These are phyloP conservation scores for Drosophila azteca DNA, from an alignment of 1,140 invertebrate species.

Conservation along the genomic window DNA sequence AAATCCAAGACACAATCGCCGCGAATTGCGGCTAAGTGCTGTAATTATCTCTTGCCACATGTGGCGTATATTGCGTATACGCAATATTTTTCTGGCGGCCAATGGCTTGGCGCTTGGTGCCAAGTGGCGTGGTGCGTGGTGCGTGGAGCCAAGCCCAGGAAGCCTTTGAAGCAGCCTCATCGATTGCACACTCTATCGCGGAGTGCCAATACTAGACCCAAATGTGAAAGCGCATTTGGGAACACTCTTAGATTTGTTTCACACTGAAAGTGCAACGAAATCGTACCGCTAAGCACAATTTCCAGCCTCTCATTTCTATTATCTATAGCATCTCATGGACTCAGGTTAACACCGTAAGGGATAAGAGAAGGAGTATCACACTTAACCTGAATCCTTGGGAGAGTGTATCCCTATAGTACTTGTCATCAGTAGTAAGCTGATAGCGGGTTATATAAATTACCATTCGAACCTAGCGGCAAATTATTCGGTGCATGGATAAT, in stretches of 20 bases:
- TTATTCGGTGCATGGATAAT: conserved; percentile 60
- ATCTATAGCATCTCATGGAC: too few species aligned
- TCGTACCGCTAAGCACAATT: too few species aligned
- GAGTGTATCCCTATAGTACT: too few species aligned
- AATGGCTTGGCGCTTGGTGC: background rate
- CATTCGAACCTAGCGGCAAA: conserved; percentile 47
- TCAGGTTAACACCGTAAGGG: too few species aligned
- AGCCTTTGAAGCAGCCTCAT: background rate
- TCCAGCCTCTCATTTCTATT: too few species aligned
- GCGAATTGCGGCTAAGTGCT: conserved; percentile 47
- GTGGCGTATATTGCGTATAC: conserved; percentile 58
- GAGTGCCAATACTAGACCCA: too few species aligned
- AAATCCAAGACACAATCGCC: conserved; percentile 9
- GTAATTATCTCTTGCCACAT: conserved; percentile 52
- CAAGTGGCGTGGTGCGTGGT: background rate
- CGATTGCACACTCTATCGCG: background rate
- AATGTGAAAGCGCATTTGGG: too few species aligned
- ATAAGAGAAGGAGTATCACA: too few species aligned
- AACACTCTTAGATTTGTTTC: too few species aligned
- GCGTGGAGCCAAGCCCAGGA: background rate
- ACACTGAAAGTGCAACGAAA: too few species aligned
- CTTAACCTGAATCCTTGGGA: background rate
- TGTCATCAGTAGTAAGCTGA: conserved; percentile 1
- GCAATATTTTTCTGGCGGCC: conserved; percentile 28
- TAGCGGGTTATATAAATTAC: conserved; percentile 50